Base-by-base conservation (phyloP, 2,888 invertebrate genomes). In the Lasioglossum figueresi region DNA sequence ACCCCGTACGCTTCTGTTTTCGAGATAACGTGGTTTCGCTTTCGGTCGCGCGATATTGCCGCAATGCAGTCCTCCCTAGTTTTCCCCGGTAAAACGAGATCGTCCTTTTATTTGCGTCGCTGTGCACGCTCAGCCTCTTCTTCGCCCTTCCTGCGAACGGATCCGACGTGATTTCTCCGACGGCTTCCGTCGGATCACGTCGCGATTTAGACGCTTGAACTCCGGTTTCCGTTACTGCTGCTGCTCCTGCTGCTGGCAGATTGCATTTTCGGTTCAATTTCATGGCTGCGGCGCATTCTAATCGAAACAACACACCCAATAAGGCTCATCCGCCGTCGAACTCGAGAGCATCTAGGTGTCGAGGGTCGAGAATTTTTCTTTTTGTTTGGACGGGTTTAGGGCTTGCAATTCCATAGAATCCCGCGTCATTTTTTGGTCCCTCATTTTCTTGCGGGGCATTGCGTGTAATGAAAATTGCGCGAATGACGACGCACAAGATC, bases 1-100 rank as follows among this genome's bases (percentile, higher is more conserved):
- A 52, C 1, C 3, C 23, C 31, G 16, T 63, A 31, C 6, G 16
- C 16, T 31, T 40, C 34, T 48, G n/a, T 48, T 84, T 52, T 52
- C 43, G 72, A 72, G 82, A 40, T 63, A 66, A 34, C 56, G 71
- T 59, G 83, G 79, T 84, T 88, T 81, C 72, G 76, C 79, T 80
- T 23, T 52, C 77, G 79, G 74, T 77, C 27, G 82, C 71, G 34
- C 71, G 83, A 86, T 80, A 83, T 73, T 86, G 80, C 87, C 87
- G 86, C 86, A 87, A 83, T 83, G 87, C 87, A 77, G 86, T 78
- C 48, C 78, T 74, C 75, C 86, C 82, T 71, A 31, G 80, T 82
- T 78, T 83, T 72, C 75, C 79, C 56, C 63, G 48, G 12, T 70
- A 16, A 82, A 86, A 86, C 31, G 74, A 75, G 72, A 76, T 82